Conservation (phyloP, 2,797 vertebrate genomes). For the Pangasius sanitwongsei region DNA sequence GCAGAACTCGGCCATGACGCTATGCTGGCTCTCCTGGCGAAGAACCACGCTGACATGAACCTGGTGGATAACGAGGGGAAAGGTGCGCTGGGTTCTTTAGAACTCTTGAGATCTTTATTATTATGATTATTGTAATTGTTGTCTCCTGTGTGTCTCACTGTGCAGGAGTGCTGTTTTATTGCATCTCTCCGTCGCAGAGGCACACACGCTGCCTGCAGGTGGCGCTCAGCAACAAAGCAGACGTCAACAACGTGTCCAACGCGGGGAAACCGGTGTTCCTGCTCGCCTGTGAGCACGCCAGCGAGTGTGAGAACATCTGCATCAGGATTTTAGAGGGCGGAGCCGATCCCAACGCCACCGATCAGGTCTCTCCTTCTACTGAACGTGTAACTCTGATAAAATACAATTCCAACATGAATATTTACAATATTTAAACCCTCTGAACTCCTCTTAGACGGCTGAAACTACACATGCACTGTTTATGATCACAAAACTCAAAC, state of each 20-base stretch:
- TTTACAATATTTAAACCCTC: not conserved
- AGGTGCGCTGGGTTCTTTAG: conserved; percentile 65
- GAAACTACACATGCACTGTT: not conserved
- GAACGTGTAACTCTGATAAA: not conserved
- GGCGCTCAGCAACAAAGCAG: conserved; percentile 75
- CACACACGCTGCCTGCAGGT: conserved; percentile 75
- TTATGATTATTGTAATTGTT: not conserved
- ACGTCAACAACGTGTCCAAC: conserved; percentile 75
- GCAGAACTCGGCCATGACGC: conserved; percentile 77
- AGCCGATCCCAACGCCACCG: conserved; percentile 75
- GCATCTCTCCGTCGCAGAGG: conserved; percentile 76
- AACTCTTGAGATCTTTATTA: not conserved
- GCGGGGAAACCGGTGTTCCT: conserved; percentile 78
- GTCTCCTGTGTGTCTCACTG: not conserved
- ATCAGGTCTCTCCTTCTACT: conserved; percentile 57
- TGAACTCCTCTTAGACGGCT: not conserved
- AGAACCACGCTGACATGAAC: conserved; percentile 76
- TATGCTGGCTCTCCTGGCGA: conserved; percentile 72
- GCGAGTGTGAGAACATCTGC: conserved; percentile 72
- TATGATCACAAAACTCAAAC: not conserved
- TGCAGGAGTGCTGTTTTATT: conserved; percentile 82
- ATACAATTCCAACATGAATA: not conserved
- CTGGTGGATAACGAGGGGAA: conserved; percentile 79
- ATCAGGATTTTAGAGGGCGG: conserved; percentile 79
- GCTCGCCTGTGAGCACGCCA: conserved; percentile 77